Evolutionary conservation across 2,113 vertebrate genomes (phyloP).

Genomic region (Heterocephalus glaber): DNA sequence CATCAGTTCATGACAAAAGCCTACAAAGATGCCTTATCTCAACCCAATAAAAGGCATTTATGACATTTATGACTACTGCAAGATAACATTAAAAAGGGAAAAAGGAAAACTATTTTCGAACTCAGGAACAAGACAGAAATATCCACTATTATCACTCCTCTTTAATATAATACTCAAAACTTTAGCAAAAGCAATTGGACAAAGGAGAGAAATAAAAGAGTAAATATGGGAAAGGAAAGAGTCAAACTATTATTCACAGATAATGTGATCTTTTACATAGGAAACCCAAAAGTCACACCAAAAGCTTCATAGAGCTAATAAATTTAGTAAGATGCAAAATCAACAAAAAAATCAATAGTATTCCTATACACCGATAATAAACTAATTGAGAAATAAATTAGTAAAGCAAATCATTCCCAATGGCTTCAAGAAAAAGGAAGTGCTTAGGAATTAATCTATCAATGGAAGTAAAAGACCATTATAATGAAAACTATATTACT

Average conservation of each 20-base stretch:
- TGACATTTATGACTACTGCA: too few relatives aligned
- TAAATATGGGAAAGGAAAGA: background rate
- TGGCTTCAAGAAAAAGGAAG: background rate
- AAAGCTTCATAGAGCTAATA: background rate
- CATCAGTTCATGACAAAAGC: too few relatives aligned
- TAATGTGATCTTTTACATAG: background rate
- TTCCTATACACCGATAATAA: background rate
- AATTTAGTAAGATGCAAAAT: background rate
- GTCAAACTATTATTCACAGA: background rate
- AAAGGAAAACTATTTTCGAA: too few relatives aligned
- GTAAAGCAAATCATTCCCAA: background rate
- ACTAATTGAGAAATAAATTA: background rate
- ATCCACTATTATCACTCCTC: too few relatives aligned
- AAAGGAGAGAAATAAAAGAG: background rate
- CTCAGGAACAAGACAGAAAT: too few relatives aligned
- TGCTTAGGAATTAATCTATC: background rate
- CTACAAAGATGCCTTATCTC: too few relatives aligned
- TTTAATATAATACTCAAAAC: too few relatives aligned
- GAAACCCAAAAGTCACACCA: background rate
- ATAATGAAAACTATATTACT: background rate
- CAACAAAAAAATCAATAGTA: background rate
- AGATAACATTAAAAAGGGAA: too few relatives aligned
- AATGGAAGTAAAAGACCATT: background rate
- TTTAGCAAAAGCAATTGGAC: too few relatives aligned
- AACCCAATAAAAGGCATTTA: too few relatives aligned